phyloP scores from a whole-genome alignment of 2,797 vertebrate genomes.

The Poecilia picta region DNA sequence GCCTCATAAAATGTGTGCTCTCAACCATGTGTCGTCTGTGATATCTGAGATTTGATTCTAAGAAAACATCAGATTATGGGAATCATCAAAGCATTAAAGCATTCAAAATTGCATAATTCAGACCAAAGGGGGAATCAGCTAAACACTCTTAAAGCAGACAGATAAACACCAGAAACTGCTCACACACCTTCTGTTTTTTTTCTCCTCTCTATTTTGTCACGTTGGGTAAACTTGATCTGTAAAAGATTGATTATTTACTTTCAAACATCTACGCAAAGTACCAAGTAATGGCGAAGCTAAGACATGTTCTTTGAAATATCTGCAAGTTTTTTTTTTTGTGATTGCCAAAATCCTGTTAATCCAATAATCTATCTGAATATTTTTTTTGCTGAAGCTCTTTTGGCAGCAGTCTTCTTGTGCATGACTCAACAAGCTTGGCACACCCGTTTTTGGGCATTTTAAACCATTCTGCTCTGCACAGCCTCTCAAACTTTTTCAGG shows the following conservation, averaged over 20 bases:
- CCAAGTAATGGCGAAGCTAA: neutral
- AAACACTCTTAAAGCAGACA: neutral
- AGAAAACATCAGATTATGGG: conserved; percentile 29
- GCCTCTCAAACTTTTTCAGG: neutral
- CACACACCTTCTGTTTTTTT: neutral
- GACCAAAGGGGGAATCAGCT: conserved; percentile 11
- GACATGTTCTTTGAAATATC: neutral
- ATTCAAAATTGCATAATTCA: conserved; percentile 14
- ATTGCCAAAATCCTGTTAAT: neutral
- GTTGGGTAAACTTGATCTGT: neutral
- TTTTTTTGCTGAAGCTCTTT: conserved; percentile 1
- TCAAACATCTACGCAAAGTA: neutral
- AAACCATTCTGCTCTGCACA: neutral
- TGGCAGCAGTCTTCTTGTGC: neutral
- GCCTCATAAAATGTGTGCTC: conserved; percentile 37
- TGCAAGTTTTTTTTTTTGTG: too few relatives aligned
- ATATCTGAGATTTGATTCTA: conserved; percentile 35
- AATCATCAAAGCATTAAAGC: conserved; percentile 36
- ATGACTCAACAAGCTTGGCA: neutral
- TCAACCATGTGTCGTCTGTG: conserved; percentile 48
- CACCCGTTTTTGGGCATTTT: neutral
- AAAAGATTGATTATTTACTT: neutral
- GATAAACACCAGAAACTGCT: neutral
- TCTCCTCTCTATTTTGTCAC: neutral
- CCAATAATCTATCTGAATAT: neutral